These are phyloP conservation scores for Archilochus colubris DNA, from an alignment of 2,113 vertebrate genomes.

Conservation along the genomic window DNA sequence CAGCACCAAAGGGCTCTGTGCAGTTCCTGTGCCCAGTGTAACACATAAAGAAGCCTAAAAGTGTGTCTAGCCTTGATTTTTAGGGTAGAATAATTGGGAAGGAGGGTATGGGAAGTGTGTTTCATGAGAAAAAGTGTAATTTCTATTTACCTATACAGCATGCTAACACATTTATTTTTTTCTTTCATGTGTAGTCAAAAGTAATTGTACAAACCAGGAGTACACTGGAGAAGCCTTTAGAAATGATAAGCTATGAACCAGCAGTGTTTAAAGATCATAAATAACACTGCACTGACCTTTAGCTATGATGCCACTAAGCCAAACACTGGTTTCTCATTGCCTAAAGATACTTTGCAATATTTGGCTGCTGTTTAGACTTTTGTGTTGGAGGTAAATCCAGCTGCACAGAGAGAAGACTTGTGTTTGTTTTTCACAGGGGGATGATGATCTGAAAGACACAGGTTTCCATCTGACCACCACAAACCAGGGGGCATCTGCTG, in stretches of 20 bases:
- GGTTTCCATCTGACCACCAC: conserved; percentile 97
- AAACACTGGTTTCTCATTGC: neutral
- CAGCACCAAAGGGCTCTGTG: neutral
- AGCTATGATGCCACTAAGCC: no score
- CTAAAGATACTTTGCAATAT: neutral
- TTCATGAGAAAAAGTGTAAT: neutral
- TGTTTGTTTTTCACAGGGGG: conserved; percentile 77
- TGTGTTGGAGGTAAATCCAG: neutral
- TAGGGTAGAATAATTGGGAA: neutral
- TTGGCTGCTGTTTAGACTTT: neutral
- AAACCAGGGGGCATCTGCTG: conserved; percentile 93
- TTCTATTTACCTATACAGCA: neutral
- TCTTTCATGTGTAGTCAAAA: neutral
- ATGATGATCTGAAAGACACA: conserved; percentile 93
- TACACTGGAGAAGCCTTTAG: neutral
- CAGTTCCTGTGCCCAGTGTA: rapidly evolving
- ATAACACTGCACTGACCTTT: neutral
- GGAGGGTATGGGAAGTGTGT: neutral
- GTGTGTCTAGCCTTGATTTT: neutral
- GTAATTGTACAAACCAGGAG: neutral
- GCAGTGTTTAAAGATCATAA: rapidly evolving
- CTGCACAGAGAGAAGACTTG: neutral
- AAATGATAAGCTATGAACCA: neutral
- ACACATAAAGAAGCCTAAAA: neutral
- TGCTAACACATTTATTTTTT: neutral